Conservation (phyloP, 2,888 invertebrate species). For the Cheiracanthium punctorium region DNA sequence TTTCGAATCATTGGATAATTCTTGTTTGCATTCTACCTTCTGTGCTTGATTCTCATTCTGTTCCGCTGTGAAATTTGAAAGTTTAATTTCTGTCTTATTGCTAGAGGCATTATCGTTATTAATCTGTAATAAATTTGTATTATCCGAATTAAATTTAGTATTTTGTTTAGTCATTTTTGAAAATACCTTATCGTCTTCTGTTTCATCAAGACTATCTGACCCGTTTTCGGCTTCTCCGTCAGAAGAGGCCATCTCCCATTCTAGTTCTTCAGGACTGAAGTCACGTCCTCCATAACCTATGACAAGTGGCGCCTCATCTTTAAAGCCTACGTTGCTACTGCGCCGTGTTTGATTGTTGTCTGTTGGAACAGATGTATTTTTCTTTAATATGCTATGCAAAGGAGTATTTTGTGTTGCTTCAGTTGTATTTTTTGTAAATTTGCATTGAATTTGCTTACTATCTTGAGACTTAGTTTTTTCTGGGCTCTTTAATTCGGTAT, state of each 20-base stretch:
- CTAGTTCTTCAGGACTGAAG: conserved; percentile 62
- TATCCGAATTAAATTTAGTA: conserved; percentile 91
- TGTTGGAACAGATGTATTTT: conserved; percentile 11
- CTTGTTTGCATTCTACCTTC: not conserved
- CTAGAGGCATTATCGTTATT: not conserved
- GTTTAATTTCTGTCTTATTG: not conserved
- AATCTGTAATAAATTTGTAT: conserved; percentile 81
- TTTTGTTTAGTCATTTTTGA: conserved; percentile 87
- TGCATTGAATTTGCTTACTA: not conserved
- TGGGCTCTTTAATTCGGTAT: not conserved
- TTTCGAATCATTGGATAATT: not conserved
- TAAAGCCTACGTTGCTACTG: conserved; percentile 60
- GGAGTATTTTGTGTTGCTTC: not conserved
- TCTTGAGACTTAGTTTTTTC: not conserved
- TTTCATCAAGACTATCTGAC: conserved; percentile 71
- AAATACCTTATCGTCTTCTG: conserved; percentile 71
- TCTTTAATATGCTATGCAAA: conserved; percentile 50
- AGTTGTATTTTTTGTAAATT: conserved; percentile 29
- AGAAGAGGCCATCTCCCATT: conserved; percentile 62
- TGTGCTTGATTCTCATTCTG: not conserved
- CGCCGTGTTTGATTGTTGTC: conserved; percentile 16
- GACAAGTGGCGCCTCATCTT: conserved; percentile 61
- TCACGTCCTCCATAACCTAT: conserved; percentile 70
- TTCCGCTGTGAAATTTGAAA: not conserved
- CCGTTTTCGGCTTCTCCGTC: conserved; percentile 42